Percentiles rank a stretch among this genome's conserved stretches.
Evolutionary conservation across 2,888 invertebrate genomes (phyloP).

Genomic region (Morpho achilles): DNA sequence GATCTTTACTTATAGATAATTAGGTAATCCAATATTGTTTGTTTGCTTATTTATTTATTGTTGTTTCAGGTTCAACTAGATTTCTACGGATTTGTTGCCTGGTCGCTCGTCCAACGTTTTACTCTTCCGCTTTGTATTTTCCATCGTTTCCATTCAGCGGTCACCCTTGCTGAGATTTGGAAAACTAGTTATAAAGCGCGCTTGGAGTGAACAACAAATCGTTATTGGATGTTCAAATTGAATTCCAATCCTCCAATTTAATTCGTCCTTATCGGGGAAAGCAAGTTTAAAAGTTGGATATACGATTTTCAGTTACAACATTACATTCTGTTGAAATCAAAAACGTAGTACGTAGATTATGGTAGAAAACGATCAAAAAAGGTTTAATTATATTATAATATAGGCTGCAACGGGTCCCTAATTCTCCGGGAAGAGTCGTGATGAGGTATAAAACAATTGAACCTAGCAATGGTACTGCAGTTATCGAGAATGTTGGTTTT

Average conservation of each 20-base stretch:
- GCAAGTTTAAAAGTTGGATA: slow-evolving; percentile 63
- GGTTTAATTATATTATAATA: slow-evolving; percentile 38
- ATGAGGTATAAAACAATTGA: slow-evolving; percentile 18
- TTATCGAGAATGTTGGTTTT: slow-evolving; percentile 6
- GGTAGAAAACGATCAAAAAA: slow-evolving; percentile 52
- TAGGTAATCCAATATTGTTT: no score
- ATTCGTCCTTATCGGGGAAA: slow-evolving; percentile 72
- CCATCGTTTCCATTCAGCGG: slow-evolving; percentile 97
- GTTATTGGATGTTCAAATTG: slow-evolving; percentile 37
- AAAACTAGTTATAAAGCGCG: slow-evolving; percentile 96
- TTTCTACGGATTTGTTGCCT: slow-evolving; percentile 95
- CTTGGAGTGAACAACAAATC: slow-evolving; percentile 83
- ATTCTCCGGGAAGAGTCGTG: slow-evolving; percentile 49
- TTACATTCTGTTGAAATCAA: slow-evolving; percentile 51
- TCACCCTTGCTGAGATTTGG: slow-evolving; percentile 97
- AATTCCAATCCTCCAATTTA: slow-evolving; percentile 37
- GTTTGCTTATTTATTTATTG: not conserved
- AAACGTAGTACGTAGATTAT: slow-evolving; percentile 38
- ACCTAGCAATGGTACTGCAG: slow-evolving; percentile 15
- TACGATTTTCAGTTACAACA: slow-evolving; percentile 59
- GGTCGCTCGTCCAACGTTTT: slow-evolving; percentile 95
- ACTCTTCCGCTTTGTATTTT: slow-evolving; percentile 97
- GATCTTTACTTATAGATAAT: no score
- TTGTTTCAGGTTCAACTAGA: slow-evolving; percentile 85
- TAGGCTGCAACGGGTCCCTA: slow-evolving; percentile 26